Base-by-base conservation (phyloP, 2,113 vertebrate species). In the Rhinogobius similis region DNA sequence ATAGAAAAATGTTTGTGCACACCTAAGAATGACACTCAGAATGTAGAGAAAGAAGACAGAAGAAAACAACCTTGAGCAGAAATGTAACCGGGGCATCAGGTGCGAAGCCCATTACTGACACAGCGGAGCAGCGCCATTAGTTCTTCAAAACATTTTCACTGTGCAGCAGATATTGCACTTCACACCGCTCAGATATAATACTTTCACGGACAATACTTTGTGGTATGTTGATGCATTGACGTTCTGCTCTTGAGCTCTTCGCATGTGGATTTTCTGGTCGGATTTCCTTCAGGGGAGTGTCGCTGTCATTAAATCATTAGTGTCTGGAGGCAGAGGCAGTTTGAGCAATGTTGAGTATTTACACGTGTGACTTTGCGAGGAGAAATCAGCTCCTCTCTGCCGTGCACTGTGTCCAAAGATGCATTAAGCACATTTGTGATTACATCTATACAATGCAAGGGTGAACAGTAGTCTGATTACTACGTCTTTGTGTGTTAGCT, bases 61-160 rank as follows among this genome's bases (percentile, higher is more conserved):
- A 14, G 14, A 56, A 74, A 53, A 23, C 4, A 36, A 72, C 23
- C 63, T 58, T 2, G 53, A 41, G 26, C 41, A 61, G 68, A 69
- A 27, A 72, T 18, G 18, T 16, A 63, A 50, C 65, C 62, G 55
- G 55, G 56, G 65, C 44, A 68, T 70, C 68, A 76, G 66, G 75
- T 77, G 43, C 38, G 23, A 24, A 65, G 12, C 29, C 55, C 26
- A 58, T 58, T 58, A 58, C 14, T 29, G 11, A 14, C 23, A 16
- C 53, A 56, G 24, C 24, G 14, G 53, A 26, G 43, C 68, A 48
- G 59, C 64, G 23, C 61, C 1, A 24, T 50, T 67, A 63, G 55
- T 67, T 68, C 16, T 46, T 44, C 24, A 59, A 55, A 14, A 55
- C 65, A 29, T 16, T 62, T 13, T 68, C 55, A 24, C 32, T 32